phyloP scores from a whole-genome alignment of 2,113 vertebrate species.

The Loxodonta africana region DNA sequence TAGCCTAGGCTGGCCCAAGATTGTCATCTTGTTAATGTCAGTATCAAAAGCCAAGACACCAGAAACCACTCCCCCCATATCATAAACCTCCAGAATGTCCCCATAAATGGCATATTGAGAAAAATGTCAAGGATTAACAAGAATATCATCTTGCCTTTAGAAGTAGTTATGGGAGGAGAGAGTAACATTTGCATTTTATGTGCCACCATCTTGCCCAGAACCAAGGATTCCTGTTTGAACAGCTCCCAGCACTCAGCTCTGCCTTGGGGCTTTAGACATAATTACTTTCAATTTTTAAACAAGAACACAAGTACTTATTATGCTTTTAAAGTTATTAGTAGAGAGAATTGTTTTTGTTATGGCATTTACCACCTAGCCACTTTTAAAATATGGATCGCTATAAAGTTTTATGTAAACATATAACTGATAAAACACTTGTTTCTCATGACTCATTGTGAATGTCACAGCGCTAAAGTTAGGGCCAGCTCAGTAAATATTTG shows the following conservation, averaged over 20 bases:
- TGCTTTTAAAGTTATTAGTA: conserved; percentile 24
- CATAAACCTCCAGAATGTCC: conserved; percentile 75
- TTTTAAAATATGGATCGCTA: conserved; percentile 16
- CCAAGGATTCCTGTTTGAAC: conserved; percentile 58
- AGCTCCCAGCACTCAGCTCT: neutral
- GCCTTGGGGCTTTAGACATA: conserved; percentile 17
- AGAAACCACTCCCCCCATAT: conserved; percentile 53
- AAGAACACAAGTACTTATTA: neutral
- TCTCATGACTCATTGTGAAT: conserved; percentile 64
- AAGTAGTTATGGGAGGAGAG: conserved; percentile 61
- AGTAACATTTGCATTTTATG: conserved; percentile 73
- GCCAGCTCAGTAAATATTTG: conserved; percentile 69
- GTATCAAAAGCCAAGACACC: conserved; percentile 54
- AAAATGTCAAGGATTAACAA: conserved; percentile 80
- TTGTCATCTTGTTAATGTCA: conserved; percentile 52
- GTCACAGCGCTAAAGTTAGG: conserved; percentile 44
- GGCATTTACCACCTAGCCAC: neutral
- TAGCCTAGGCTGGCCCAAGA: conserved; percentile 6
- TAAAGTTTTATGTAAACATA: conserved; percentile 23
- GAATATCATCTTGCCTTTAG: conserved; percentile 77
- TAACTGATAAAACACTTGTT: conserved; percentile 53
- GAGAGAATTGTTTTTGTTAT: conserved; percentile 29
- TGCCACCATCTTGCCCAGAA: conserved; percentile 54
- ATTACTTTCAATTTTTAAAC: conserved; percentile 45
- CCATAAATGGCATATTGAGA: conserved; percentile 75